Base-by-base conservation (phyloP, 2,888 invertebrate genomes). In the Rhogogaster chlorosoma region DNA sequence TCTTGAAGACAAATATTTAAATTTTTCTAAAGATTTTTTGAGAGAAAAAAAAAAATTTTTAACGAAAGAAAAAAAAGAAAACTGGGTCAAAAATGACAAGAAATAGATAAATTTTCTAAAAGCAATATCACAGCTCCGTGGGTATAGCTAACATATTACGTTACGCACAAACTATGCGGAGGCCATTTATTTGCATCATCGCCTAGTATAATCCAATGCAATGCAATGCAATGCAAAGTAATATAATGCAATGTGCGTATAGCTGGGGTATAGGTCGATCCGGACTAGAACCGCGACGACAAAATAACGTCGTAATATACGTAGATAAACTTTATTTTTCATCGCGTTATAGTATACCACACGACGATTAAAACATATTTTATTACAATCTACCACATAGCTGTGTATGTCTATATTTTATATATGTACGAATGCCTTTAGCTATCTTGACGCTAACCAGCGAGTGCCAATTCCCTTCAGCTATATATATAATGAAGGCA, bases 141-240 rank as follows among this genome's bases (percentile, higher is more conserved):
- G n/a, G 53, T 53, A 53, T n/a, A 6, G 2, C 45, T 7, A n/a
- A 6, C n/a, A n/a, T 53, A 26, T 73, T 73, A 73, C 73, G 73
- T 38, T 73, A 73, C 73, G 29, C 42, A n/a, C 26, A 73, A 73
- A 73, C 42, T 73, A 73, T 73, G 73, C 73, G 73, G 73, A 73
- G 73, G 42, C 45, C 73, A 22, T 73, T 73, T 73, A 45, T 42
- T 38, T 71, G 71, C 71, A 73, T 73, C 42, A 73, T 38, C 38
- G 73, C 38, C 36, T 42, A 45, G 42, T 73, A 36, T 42, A n/a
- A 36, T 36, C n/a, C 22, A 73, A 42, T n/a, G 22, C 73, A 26
- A 22, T 22, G 12, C 73, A 42, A 42, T 42, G 10, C 6, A 18
- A 67, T 32, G 32, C 18, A 26, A 64, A 1, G 42, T 42, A 42